Base-by-base conservation (phyloP, 2,797 vertebrate genomes). In the Neosilurus mollespiculum region DNA sequence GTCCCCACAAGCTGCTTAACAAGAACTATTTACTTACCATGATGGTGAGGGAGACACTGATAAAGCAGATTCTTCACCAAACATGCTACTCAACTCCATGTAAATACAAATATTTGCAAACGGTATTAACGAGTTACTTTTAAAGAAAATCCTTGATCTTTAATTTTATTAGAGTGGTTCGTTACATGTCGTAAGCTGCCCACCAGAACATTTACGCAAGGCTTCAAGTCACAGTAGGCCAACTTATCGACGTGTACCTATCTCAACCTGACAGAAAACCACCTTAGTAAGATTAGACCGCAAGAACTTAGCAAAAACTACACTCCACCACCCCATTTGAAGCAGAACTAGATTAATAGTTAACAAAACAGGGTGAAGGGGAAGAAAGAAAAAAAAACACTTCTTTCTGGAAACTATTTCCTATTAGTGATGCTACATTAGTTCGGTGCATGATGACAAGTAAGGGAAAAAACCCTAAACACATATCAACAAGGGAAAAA, bases 291-390 rank as follows among this genome's bases (percentile, higher is more conserved):
- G 81, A 81, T 80, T 71, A 78, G 65, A 65, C 62, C 75, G 80
- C 62, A 66, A 87, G 82, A 86, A 88, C 78, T 87, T 81, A 78
- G 34, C 75, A 82, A 66, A 81, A 66, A 81, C 86, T 83, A 88
- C 85, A 86, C 76, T 83, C 84, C 78, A 58, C 70, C 87, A 86
- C 76, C 80, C 83, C 86, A 86, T 54, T 49, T 84, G 82, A 72
- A 83, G 85, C 85, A 87, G 53, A 72, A 80, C 85, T 86, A 88
- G 93, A 92, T 95, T 95, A 95, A 95, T 94, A 89, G 90, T 94
- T 95, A 94, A 94, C 93, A 92, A 89, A 91, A 89, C 14, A 61
- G 84, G n/a, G n/a, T n/a, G n/a, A n/a, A 86, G 88, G 51, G 18
- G 80, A 18, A 59, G 80, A 73, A 81, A 81, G 61, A 70, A 24